A percentile compares a stretch with the other conserved stretches of the same genome.
Evolutionary conservation across 2,797 vertebrate species (phyloP).

Genomic region (Crenichthys baileyi): DNA sequence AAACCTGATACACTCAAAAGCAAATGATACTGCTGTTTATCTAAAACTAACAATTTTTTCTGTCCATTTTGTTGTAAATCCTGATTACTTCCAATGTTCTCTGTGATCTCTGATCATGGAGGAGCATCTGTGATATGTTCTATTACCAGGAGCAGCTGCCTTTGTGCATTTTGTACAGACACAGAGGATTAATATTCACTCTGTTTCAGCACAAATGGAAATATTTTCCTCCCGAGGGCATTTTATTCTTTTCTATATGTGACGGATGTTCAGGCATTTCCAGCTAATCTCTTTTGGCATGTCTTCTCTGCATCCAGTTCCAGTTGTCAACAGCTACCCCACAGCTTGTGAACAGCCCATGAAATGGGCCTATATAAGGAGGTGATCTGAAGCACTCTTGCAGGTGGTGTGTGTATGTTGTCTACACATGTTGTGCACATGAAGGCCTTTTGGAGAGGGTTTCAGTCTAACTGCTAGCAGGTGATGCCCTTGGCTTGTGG

Average conservation of each 20-base stretch:
- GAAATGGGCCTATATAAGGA: conserved; percentile 76
- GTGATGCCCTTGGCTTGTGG: conserved; percentile 78
- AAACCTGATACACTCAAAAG: too few relatives aligned
- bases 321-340: conserved; percentile 21
- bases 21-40: neutral
- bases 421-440: conserved; percentile 77
- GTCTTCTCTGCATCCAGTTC: conserved; percentile 18
- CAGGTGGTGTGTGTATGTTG: conserved; percentile 13
- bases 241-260: conserved; percentile 6
- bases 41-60: neutral
- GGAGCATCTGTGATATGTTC: neutral
- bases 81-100: neutral
- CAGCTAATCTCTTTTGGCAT: conserved; percentile 14
- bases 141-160: neutral
- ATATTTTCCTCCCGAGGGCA: neutral
- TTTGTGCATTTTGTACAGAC: neutral
- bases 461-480: conserved; percentile 81
- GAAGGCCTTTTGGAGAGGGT: conserved; percentile 50
- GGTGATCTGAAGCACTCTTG: conserved; percentile 52
- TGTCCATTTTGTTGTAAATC: neutral
- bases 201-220: neutral
- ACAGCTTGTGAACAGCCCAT: conserved; percentile 29
- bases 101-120: neutral
- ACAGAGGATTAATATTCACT: neutral
- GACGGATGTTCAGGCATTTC: neutral